These are phyloP conservation scores for Paelopatides confundens DNA, from an alignment of 53 echinoderm and acorn worm species.

Conservation along the genomic window DNA sequence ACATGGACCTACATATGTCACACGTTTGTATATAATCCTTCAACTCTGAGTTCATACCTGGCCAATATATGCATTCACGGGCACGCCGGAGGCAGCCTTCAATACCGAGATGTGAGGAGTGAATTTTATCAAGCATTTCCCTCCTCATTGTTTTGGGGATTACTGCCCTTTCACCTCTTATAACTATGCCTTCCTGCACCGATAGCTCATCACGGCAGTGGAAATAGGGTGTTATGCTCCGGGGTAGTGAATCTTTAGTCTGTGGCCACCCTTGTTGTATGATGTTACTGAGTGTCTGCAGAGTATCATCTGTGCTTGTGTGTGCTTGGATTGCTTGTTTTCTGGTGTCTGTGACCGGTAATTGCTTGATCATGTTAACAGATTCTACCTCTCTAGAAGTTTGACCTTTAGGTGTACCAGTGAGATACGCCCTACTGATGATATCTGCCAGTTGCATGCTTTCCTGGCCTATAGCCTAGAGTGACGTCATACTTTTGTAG, in stretches of 20 bases:
- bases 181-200: conserved; percentile 54
- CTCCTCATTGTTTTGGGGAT: conserved; percentile 40
- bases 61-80: conserved; percentile 58
- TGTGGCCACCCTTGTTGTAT: conserved; percentile 46
- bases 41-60: conserved; percentile 60
- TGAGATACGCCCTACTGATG: conserved; percentile 53
- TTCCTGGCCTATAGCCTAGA: conserved; percentile 42
- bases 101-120: conserved; percentile 52
- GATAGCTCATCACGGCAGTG: conserved; percentile 53
- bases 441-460: conserved; percentile 67
- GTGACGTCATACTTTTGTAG: conserved; percentile 53
- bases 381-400: conserved; percentile 14
- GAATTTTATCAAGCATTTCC: conserved; percentile 54
- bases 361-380: conserved; percentile 45
- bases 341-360: conserved; percentile 12
- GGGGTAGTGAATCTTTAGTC: conserved; percentile 10
- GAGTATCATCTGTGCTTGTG: conserved; percentile 19
- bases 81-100: conserved; percentile 53
- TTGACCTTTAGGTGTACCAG: background rate
- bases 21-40: conserved; percentile 47
- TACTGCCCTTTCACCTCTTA: conserved; percentile 48
- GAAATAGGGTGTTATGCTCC: conserved; percentile 50
- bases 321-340: conserved; percentile 21
- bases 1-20: conserved; percentile 9
- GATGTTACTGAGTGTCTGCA: background rate